phyloP scores from a whole-genome alignment of 2,113 vertebrate genomes.

The Macrotis lagotis region DNA sequence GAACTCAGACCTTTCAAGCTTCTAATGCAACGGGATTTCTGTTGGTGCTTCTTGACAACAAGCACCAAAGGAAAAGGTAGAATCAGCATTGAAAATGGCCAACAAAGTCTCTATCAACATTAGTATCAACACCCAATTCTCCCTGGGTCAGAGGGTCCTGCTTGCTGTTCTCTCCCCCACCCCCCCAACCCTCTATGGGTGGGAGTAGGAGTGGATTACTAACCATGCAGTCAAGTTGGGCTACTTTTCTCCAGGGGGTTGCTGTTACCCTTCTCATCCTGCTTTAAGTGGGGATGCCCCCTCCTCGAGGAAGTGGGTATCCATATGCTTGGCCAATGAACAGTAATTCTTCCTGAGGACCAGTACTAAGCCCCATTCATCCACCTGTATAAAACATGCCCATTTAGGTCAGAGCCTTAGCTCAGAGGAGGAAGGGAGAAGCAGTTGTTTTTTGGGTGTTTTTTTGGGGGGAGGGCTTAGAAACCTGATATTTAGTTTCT shows the following conservation, averaged over 20 bases:
- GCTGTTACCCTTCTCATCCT: not conserved
- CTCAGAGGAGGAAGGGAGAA: not conserved
- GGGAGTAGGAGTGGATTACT: not conserved
- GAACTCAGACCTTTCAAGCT: not conserved
- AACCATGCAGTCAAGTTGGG: not conserved
- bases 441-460: not conserved
- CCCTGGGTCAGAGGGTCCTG: not conserved
- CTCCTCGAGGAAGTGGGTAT: not conserved
- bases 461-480: not conserved
- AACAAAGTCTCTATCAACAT: not conserved
- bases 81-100: not conserved
- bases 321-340: not conserved
- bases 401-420: not conserved
- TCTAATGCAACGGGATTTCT: too few relatives aligned
- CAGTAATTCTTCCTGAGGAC: not conserved
- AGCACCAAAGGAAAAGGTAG: not conserved
- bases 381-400: not conserved
- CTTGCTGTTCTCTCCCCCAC: not conserved
- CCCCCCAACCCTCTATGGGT: not conserved
- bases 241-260: not conserved
- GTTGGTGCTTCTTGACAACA: too few relatives aligned
- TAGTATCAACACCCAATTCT: not conserved
- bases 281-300: not conserved
- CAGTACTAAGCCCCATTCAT: not conserved
- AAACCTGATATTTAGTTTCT: not conserved